Percentiles rank a stretch among this genome's conserved stretches.
phyloP scores from a whole-genome alignment of 2,797 vertebrate genomes.

The Pseudochromis fuscus region DNA sequence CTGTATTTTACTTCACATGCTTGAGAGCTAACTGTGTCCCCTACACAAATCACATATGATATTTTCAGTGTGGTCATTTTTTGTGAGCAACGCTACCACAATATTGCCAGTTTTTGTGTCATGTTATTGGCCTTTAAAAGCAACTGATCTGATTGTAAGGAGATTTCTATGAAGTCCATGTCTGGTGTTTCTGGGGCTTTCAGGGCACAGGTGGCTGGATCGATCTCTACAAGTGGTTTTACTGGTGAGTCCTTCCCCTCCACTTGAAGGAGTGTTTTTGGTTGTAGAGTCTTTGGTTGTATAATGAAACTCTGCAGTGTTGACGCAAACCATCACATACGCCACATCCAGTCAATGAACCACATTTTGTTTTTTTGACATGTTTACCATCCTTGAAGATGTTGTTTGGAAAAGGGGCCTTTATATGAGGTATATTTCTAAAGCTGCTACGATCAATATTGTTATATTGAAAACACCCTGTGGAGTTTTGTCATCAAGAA shows the following conservation, averaged over 20 bases:
- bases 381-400: neutral
- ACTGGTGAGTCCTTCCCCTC: neutral
- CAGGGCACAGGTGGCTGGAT: slow-evolving; percentile 20
- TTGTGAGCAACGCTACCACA: neutral
- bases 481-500: neutral
- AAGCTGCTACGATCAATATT: neutral
- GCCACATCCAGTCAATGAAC: neutral
- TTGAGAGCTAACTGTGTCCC: neutral
- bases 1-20: neutral
- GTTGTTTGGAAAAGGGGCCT: neutral
- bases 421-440: neutral
- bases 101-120: neutral
- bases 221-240: slow-evolving; percentile 11
- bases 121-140: slow-evolving; percentile 21
- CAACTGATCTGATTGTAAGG: neutral
- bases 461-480: neutral
- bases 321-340: neutral
- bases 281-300: slow-evolving; percentile 1
- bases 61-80: neutral
- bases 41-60: neutral
- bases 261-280: slow-evolving; percentile 15
- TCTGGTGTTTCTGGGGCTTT: neutral
- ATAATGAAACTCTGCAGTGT: neutral
- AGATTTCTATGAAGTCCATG: slow-evolving; percentile 10
- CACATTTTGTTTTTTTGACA: no score